Percentiles rank a stretch among this genome's conserved stretches.
Evolutionary conservation across 1,140 invertebrate species (phyloP).

Genomic region (Calycopis cecrops): DNA sequence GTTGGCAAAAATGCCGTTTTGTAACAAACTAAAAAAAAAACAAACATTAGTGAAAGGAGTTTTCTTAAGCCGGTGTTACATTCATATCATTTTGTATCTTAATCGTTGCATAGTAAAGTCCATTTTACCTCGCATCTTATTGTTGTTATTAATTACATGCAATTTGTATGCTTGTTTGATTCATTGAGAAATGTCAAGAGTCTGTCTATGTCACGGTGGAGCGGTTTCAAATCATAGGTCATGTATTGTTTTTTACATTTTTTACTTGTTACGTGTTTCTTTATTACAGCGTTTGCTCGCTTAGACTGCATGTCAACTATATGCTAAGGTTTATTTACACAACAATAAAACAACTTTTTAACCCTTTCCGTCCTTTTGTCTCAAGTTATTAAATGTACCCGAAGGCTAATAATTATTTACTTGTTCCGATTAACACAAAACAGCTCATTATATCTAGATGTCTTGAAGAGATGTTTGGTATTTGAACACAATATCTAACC

Average conservation of each 20-base stretch:
- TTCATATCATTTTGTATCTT: conserved; percentile 2
- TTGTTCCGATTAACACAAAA: no score
- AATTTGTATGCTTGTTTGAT: conserved; percentile 17
- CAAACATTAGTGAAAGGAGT: conserved; percentile 14
- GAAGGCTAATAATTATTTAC: no score
- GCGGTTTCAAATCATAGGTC: conserved; percentile 14
- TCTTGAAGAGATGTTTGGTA: no score
- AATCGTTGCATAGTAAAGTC: not conserved
- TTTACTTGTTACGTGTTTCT: not conserved
- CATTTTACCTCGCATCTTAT: conserved; percentile 8
- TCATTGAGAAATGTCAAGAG: conserved; percentile 17
- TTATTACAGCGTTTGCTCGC: not conserved
- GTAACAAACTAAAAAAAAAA: not conserved
- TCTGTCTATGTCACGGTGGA: conserved; percentile 12
- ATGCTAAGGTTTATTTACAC: no score
- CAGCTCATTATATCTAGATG: no score
- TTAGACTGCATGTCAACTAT: no score
- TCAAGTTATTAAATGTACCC: no score
- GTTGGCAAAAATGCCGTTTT: not conserved
- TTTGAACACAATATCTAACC: no score
- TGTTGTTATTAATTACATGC: conserved; percentile 10
- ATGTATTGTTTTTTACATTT: conserved; percentile 8
- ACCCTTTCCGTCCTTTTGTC: no score
- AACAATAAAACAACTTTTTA: no score
- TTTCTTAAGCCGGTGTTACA: conserved; percentile 12